Base-by-base conservation (phyloP, 2,113 vertebrate genomes). In the Hystrix cristata region DNA sequence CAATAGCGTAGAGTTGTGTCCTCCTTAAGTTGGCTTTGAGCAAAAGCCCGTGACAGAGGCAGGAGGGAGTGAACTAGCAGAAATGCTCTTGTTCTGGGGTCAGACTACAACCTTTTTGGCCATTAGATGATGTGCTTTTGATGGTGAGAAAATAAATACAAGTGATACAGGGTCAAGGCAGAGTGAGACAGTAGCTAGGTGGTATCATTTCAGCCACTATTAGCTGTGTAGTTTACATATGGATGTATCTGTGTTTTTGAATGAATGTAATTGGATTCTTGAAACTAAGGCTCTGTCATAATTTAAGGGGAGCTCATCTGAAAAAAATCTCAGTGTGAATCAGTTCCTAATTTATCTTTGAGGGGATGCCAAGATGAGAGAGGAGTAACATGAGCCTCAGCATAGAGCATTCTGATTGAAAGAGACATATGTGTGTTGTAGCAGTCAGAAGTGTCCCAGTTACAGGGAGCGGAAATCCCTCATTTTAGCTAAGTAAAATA, bases 271-370 rank as follows among this genome's bases (percentile, higher is more conserved):
- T 74, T 92, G 69, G 60, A 79, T 90, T 88, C 67, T 96, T 90
- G 69, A 90, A 79, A 96, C 51, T 87, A 62, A 93, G 15, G 10
- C 71, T 82, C 67, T 87, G 7, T 69, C 86, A n/a, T 79, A 87
- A 93, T 96, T 84, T 65, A 71, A 93, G 71, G 57, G 53, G 62
- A 95, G 46, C 21, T 92, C 76, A 78, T 92, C 71, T 90, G 76
- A 90, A 84, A 76, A 95, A 86, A 79, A 90, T 43, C 60, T 76
- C 92, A 10, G 0, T 46, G 31, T 79, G 64, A 90, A 67, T 92
- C 0, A 2, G 13, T 90, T 90, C 34, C 67, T 96, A 65, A 97
- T 94, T 97, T 95, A 51, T 90, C 62, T 90, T 69, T 84, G 88
- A 84, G 57, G 43, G 38, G 18, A 84, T 55, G 74, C 76, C 74